These are phyloP conservation scores for Meiosimyza decipiens DNA, from an alignment of 2,888 invertebrate species.

Conservation along the genomic window DNA sequence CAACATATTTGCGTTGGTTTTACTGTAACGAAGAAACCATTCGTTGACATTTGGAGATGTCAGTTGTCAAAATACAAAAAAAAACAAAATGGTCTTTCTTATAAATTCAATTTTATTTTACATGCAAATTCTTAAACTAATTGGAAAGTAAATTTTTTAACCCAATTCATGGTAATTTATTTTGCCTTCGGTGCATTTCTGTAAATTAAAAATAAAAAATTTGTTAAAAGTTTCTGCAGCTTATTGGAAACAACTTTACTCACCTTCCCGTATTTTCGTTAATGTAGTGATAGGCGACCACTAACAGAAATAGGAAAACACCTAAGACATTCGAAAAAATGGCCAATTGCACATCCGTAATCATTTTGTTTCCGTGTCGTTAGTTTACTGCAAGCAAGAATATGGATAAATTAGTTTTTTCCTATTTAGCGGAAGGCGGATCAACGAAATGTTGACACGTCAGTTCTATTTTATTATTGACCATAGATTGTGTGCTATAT, in stretches of 20 bases:
- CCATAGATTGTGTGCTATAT: no score
- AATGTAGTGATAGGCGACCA: conserved; percentile 97
- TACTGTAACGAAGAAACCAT: not conserved
- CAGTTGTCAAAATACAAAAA: conserved; percentile 36
- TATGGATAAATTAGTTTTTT: no score
- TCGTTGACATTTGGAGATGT: conserved; percentile 2
- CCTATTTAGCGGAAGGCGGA: no score
- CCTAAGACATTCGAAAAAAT: conserved; percentile 96
- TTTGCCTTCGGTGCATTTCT: conserved; percentile 33
- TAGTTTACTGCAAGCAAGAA: not conserved
- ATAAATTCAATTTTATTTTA: not conserved
- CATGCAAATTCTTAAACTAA: conserved; percentile 23
- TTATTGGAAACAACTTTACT: conserved; percentile 41
- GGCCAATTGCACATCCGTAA: conserved; percentile 95
- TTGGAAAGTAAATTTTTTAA: not conserved
- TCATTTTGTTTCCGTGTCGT: conserved; percentile 73
- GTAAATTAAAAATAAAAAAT: conserved; percentile 30
- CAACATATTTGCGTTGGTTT: conserved; percentile 31
- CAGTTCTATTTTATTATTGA: not conserved
- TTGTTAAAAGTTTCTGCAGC: no score
- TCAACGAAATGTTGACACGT: conserved; percentile 20
- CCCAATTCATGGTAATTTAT: not conserved
- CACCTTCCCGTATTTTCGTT: conserved; percentile 76
- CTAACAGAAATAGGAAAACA: conserved; percentile 89
- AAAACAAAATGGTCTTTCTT: conserved; percentile 32